Conservation (phyloP, 2,113 vertebrate genomes). For the Rhinolophus ferrumequinum region DNA sequence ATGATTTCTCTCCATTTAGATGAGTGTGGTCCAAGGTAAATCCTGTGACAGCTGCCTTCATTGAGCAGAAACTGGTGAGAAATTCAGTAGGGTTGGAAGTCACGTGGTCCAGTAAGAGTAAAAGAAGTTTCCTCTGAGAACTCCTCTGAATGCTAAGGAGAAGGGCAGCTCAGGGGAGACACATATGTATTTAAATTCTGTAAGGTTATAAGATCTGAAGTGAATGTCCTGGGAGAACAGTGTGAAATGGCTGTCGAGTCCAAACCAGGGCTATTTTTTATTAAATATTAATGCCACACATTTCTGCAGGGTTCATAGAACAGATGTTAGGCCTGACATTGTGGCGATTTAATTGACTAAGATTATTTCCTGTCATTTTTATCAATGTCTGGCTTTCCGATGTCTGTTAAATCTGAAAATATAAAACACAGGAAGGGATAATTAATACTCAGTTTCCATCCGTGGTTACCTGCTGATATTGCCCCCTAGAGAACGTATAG, state of each 20-base stretch:
- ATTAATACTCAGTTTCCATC: slow-evolving; percentile 87
- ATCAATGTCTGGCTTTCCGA: slow-evolving; percentile 86
- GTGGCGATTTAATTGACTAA: slow-evolving; percentile 85
- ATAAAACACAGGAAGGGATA: slow-evolving; percentile 84
- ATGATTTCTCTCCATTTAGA: neutral
- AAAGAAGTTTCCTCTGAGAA: slow-evolving; percentile 15
- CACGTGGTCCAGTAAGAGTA: neutral
- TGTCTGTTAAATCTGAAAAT: slow-evolving; percentile 85
- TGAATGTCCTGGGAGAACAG: slow-evolving; percentile 83
- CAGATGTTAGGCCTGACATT: slow-evolving; percentile 85
- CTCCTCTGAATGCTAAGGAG: neutral
- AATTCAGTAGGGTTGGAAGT: neutral
- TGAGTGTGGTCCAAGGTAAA: neutral
- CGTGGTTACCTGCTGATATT: slow-evolving; percentile 85
- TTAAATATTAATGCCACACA: slow-evolving; percentile 87
- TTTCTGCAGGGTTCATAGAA: slow-evolving; percentile 83
- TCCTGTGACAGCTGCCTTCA: neutral
- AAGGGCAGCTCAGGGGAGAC: slow-evolving; percentile 46
- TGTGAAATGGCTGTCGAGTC: slow-evolving; percentile 84
- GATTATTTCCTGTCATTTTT: slow-evolving; percentile 88
- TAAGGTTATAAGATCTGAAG: slow-evolving; percentile 81
- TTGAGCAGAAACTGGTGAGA: neutral
- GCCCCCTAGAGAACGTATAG: slow-evolving; percentile 82
- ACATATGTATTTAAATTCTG: slow-evolving; percentile 76
- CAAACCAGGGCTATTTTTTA: slow-evolving; percentile 83